Conservation (phyloP, 2,888 invertebrate genomes). For the Cecidostiba fungosa region DNA sequence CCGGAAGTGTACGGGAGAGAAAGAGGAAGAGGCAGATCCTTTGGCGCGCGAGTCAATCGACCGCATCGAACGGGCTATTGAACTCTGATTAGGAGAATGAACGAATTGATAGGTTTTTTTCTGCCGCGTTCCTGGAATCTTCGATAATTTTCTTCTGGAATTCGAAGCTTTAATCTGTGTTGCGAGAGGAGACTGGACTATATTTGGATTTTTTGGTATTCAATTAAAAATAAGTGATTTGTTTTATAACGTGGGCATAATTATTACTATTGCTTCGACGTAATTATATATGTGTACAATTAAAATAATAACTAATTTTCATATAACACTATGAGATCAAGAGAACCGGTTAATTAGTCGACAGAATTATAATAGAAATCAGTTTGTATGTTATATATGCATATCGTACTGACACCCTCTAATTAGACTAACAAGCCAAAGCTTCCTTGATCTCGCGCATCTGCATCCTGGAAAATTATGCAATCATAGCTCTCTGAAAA, state of each 20-base stretch:
- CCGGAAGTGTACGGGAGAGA: conserved; percentile 20
- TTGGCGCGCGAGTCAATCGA: conserved; percentile 56
- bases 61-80: conserved; percentile 53
- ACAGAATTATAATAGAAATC: neutral
- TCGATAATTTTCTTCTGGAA: conserved; percentile 24
- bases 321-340: neutral
- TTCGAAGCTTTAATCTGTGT: conserved; percentile 17
- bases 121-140: neutral
- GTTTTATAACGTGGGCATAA: neutral
- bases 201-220: neutral
- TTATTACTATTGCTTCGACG: neutral
- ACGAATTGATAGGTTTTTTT: conserved; percentile 50
- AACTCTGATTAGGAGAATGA: conserved; percentile 58
- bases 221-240: neutral
- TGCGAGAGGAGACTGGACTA: neutral
- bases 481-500: neutral
- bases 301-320: neutral
- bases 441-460: neutral
- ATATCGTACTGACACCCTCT: neutral
- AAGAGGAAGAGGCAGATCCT: conserved; percentile 22
- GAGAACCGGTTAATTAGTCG: neutral
- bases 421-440: neutral
- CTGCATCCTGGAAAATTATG: neutral
- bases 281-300: no score
- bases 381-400: neutral